phyloP scores from a whole-genome alignment of 92 coral and sea anemone species.

The Plumapathes pennacea region DNA sequence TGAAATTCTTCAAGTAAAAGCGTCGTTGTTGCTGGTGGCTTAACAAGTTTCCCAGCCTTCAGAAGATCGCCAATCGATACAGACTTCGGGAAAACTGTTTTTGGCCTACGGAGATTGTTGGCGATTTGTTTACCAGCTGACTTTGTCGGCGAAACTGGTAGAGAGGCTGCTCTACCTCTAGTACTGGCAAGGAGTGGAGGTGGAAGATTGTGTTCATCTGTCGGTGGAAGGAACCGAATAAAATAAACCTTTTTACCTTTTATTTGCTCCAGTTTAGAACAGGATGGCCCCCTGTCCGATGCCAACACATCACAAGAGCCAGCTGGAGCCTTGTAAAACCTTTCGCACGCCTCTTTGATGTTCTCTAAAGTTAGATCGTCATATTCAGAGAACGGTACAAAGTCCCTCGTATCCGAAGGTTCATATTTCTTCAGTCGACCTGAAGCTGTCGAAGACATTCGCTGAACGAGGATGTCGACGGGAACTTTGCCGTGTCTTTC shows the following conservation, averaged over 20 bases:
- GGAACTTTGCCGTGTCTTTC: conserved; percentile 23
- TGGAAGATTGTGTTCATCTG: too few species aligned
- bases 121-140: too few species aligned
- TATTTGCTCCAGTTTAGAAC: conserved; percentile 54
- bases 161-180: too few species aligned
- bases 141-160: too few species aligned
- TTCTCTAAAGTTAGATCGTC: conserved; percentile 39
- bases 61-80: conserved; percentile 50
- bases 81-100: conserved; percentile 39
- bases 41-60: conserved; percentile 56
- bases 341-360: conserved; percentile 45
- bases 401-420: conserved; percentile 55
- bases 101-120: too few species aligned
- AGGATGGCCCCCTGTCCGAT: conserved; percentile 60
- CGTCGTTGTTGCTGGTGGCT: conserved; percentile 26
- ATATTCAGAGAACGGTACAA: conserved; percentile 33
- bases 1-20: conserved; percentile 5
- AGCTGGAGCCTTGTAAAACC: conserved; percentile 35
- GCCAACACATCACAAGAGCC: conserved; percentile 58
- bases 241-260: conserved; percentile 37
- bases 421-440: conserved; percentile 41
- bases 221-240: conserved; percentile 39
- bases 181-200: too few species aligned
- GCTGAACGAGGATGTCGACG: conserved; percentile 42
- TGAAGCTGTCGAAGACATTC: conserved; percentile 53